Percentiles rank a stretch among this genome's conserved stretches.
Evolutionary conservation across 2,113 vertebrate genomes (phyloP).

Genomic region (Ahaetulla prasina): DNA sequence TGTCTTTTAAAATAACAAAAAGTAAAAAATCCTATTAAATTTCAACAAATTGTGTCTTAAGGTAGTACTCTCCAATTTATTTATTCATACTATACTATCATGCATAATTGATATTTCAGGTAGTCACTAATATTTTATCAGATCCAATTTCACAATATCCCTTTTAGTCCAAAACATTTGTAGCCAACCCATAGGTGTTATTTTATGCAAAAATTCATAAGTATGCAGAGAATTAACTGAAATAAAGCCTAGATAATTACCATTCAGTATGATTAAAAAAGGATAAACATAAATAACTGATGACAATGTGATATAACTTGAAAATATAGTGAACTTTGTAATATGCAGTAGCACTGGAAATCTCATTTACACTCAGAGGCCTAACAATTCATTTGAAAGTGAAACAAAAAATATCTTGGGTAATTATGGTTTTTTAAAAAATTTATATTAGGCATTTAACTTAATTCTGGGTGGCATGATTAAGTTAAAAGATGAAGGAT

Average conservation of each 20-base stretch:
- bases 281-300: neutral
- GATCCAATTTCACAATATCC: neutral
- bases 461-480: neutral
- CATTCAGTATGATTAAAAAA: neutral
- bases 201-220: neutral
- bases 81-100: slow-evolving; percentile 34
- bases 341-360: slow-evolving; percentile 24
- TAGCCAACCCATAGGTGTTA: slow-evolving; percentile 1
- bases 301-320: slow-evolving; percentile 19
- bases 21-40: neutral
- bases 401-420: neutral
- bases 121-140: slow-evolving; percentile 33
- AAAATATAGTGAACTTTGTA: slow-evolving; percentile 27
- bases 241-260: slow-evolving; percentile 7
- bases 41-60: slow-evolving; percentile 27
- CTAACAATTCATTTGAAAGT: neutral
- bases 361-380: accelerated
- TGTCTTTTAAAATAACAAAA: neutral
- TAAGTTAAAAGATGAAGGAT: neutral
- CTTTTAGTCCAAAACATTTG: neutral
- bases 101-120: slow-evolving; percentile 35
- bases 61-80: slow-evolving; percentile 33
- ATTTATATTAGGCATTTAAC: neutral
- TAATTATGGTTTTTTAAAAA: neutral
- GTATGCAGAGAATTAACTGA: slow-evolving; percentile 30